Evolutionary conservation across 2,797 vertebrate genomes (phyloP).

Genomic region (Eurystomus glaucurus): DNA sequence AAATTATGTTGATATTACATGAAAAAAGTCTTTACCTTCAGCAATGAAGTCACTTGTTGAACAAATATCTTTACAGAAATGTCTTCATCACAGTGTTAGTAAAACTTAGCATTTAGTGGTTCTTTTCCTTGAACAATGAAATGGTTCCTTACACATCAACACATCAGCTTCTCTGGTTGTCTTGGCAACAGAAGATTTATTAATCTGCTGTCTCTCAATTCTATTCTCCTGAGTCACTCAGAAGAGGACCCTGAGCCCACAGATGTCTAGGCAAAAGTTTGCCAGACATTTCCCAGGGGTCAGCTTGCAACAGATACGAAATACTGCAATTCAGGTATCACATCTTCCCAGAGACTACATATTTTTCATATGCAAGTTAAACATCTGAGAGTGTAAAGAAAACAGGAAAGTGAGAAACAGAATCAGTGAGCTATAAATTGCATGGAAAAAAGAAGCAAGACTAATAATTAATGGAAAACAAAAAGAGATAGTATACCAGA

Average conservation of each 20-base stretch:
- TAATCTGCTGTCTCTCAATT: neutral
- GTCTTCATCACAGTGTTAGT: neutral
- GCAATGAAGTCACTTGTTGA: neutral
- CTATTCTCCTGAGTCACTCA: neutral
- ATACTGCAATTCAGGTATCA: neutral
- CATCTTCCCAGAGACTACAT: neutral
- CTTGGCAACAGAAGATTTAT: neutral
- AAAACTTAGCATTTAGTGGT: neutral
- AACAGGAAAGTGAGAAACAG: neutral
- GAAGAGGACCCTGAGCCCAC: neutral
- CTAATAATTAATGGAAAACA: neutral
- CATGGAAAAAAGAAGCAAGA: neutral
- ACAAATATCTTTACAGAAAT: neutral
- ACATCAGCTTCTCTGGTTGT: neutral
- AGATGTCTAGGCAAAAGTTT: neutral
- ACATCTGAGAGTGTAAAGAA: neutral
- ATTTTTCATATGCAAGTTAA: constrained; percentile 3
- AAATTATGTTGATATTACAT: rapidly evolving
- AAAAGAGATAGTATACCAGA: neutral
- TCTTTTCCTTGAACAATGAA: neutral
- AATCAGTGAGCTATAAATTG: neutral
- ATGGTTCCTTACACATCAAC: neutral
- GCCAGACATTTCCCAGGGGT: neutral
- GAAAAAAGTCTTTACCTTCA: neutral
- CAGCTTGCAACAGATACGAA: neutral